Evolutionary conservation across 2,113 vertebrate genomes (phyloP), one percentile per base, ranked within the genome.

Genomic region (Brachyhypopomus gauderio): DNA sequence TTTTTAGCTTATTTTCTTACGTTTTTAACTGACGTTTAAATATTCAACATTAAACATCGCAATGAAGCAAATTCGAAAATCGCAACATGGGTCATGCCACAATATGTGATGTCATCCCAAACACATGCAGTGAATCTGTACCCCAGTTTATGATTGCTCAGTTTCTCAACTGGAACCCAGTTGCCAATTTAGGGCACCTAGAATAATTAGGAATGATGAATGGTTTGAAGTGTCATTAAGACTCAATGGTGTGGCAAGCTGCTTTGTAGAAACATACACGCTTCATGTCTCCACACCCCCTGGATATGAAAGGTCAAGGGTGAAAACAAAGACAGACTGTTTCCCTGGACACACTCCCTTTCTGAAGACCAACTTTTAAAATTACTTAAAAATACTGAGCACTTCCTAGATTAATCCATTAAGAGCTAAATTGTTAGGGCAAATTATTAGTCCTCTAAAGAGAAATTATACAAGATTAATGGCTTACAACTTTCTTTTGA

Each of bases 311-410:
- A 75, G 83, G 80, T 83, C 79, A 75, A 48, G 4, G n/a, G 48
- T 17, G 63, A 79, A 79, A 79, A 89, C 86, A 90, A 88, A 90
- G 83, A 23, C 30, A 38, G 79, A 76, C 83, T 89, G 80, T 88
- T 85, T 60, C 79, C 58, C 62, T 62, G 69, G 59, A 34, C 76
- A 64, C 64, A 69, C 64, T 56, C 30, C 66, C 17, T n/a, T 41
- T 25, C 12, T 20, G 25, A 66, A 30, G 16, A 34, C 27, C 72
- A 66, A 23, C 25, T 12, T 16, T 45, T 27, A 0, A 1, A 34
- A 25, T 5, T 17, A 30, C 20, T 23, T 25, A 38, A 60, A n/a
- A 20, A 30, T 38, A 45, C 6, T 20, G 36, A 41, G n/a, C 19
- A 20, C 11, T 19, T 23, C 36, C 17, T 48, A 20, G 23, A 64